Conservation (phyloP, 2,113 vertebrate genomes). For the Pedionomus torquatus region DNA sequence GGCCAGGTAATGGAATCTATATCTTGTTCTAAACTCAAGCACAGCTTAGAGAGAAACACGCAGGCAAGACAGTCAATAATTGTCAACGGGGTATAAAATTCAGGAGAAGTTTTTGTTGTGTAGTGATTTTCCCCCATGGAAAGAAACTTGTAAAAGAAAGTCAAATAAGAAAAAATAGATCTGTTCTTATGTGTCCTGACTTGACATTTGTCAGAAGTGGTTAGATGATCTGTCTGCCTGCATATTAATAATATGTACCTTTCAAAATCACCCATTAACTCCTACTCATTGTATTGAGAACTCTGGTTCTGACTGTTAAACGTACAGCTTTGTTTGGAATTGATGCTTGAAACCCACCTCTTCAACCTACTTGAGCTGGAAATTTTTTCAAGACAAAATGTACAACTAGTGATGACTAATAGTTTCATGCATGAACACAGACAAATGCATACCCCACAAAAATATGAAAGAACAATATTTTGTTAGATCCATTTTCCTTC, state of each 20-base stretch:
- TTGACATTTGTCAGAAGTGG: neutral
- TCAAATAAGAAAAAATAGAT: neutral
- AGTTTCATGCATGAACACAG: neutral
- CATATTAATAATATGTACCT: neutral
- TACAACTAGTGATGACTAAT: neutral
- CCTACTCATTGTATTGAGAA: neutral
- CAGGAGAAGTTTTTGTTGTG: neutral
- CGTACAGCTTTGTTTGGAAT: neutral
- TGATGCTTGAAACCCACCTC: neutral
- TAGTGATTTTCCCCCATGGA: neutral
- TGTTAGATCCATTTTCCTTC: neutral
- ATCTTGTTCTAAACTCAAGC: neutral
- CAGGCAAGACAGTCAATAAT: neutral
- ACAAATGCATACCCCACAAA: neutral
- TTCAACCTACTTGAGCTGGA: neutral
- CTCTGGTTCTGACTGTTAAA: constrained; percentile 21
- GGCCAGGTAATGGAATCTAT: neutral
- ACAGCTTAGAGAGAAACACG: neutral
- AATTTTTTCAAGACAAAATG: neutral
- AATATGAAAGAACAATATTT: neutral
- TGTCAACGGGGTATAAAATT: neutral
- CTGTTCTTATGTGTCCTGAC: neutral
- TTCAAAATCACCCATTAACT: neutral
- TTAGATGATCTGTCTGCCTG: neutral
- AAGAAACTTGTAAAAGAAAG: neutral